phyloP scores from a whole-genome alignment of 2,888 invertebrate genomes.

The Odontocolon sp. region DNA sequence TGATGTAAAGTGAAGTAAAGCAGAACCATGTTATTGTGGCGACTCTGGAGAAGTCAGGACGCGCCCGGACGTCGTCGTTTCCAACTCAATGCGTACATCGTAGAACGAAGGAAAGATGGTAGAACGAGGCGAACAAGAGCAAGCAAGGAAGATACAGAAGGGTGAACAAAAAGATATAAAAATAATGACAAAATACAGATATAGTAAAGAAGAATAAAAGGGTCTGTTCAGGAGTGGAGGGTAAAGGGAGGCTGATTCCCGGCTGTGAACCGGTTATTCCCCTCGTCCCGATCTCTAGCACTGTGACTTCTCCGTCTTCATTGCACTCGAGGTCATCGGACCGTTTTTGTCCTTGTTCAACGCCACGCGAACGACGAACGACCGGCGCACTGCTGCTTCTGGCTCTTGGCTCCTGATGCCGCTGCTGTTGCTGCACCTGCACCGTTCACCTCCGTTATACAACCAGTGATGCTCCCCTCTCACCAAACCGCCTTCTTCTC shows the following conservation, averaged over 20 bases:
- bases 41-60: constrained; percentile 18
- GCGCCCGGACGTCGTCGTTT: neutral
- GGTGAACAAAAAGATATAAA: constrained; percentile 48
- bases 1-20: no score
- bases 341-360: constrained; percentile 60
- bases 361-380: constrained; percentile 79
- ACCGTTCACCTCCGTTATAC: constrained; percentile 59
- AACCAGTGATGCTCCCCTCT: constrained; percentile 41
- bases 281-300: no score
- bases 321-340: constrained; percentile 51
- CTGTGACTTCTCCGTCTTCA: constrained; percentile 55
- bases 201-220: constrained; percentile 38
- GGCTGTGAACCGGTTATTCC: constrained; percentile 50
- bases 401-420: constrained; percentile 30
- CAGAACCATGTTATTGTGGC: constrained; percentile 46
- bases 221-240: neutral
- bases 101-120: neutral
- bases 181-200: constrained; percentile 38
- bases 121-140: constrained; percentile 47
- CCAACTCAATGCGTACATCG: no score
- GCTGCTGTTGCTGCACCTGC: no score
- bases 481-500: no score
- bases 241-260: constrained; percentile 33
- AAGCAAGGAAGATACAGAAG: no score
- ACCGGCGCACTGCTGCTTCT: constrained; percentile 62